Evolutionary conservation across 2,888 invertebrate species (phyloP).

Genomic region (Buathra laborator): DNA sequence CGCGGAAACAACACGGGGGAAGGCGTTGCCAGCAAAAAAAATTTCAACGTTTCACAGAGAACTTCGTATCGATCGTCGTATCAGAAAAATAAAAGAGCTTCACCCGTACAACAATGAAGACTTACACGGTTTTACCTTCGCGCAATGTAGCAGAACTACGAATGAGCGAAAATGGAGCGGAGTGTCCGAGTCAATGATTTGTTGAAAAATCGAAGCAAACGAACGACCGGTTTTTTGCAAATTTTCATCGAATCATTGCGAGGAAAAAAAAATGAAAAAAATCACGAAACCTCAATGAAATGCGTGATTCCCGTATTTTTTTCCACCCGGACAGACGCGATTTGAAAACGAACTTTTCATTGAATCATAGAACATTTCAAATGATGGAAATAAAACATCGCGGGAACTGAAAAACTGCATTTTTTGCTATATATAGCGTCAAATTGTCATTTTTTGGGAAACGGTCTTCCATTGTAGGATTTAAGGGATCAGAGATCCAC

Average conservation of each 20-base stretch:
- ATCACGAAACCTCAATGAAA: too few species aligned
- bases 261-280: too few species aligned
- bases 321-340: too few species aligned
- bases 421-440: not conserved
- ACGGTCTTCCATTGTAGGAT: not conserved
- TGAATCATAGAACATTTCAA: too few species aligned
- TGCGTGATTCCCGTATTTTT: too few species aligned
- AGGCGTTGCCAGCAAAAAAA: not conserved
- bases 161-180: not conserved
- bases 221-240: not conserved
- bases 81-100: not conserved
- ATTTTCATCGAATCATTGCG: too few species aligned
- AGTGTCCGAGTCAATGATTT: not conserved
- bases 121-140: not conserved
- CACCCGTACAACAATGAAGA: not conserved
- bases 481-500: too few species aligned
- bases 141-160: not conserved
- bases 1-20: slow-evolving; percentile 22
- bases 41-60: not conserved
- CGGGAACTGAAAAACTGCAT: too few species aligned
- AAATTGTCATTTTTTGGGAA: not conserved
- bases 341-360: too few species aligned
- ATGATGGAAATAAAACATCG: too few species aligned
- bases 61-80: not conserved
- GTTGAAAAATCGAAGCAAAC: not conserved